Percentiles rank a stretch among this genome's conserved stretches.
Evolutionary conservation across 2,113 vertebrate species (phyloP).

Genomic region (Ceuthmochares aereus): DNA sequence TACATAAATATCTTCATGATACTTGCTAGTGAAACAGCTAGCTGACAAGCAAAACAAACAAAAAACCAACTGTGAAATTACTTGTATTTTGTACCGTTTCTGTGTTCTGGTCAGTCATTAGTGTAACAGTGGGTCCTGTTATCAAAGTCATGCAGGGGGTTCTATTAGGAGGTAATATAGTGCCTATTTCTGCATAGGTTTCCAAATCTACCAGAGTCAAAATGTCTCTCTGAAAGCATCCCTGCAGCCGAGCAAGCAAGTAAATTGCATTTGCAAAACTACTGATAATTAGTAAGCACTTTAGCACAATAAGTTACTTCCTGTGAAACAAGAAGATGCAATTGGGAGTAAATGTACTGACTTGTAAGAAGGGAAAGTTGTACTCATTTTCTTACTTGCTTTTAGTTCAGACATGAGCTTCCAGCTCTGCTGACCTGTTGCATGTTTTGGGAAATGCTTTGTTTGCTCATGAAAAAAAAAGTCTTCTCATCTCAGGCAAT

Average conservation of each 20-base stretch:
- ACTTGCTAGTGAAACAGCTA: not conserved
- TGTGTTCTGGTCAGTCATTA: not conserved
- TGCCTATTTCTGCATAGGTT: not conserved
- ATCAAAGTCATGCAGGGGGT: not conserved
- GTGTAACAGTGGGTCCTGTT: not conserved
- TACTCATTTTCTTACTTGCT: not conserved
- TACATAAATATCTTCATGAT: not conserved
- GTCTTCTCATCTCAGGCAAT: not conserved
- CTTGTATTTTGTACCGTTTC: not conserved
- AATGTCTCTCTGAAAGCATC: not conserved
- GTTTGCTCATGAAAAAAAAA: fast-evolving
- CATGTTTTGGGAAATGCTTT: not conserved
- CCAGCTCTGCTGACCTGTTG: not conserved
- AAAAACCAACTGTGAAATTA: not conserved
- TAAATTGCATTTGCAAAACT: not conserved
- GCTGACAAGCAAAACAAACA: not conserved
- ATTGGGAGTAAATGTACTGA: not conserved
- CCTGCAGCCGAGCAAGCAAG: not conserved
- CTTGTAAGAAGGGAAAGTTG: not conserved
- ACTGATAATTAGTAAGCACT: not conserved
- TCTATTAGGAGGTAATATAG: not conserved
- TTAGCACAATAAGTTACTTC: not conserved
- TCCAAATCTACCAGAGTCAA: not conserved
- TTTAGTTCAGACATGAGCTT: not conserved
- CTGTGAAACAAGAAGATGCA: not conserved